These are phyloP conservation scores for Manacus vitellinus DNA, from an alignment of 2,113 vertebrate genomes.

Conservation along the genomic window DNA sequence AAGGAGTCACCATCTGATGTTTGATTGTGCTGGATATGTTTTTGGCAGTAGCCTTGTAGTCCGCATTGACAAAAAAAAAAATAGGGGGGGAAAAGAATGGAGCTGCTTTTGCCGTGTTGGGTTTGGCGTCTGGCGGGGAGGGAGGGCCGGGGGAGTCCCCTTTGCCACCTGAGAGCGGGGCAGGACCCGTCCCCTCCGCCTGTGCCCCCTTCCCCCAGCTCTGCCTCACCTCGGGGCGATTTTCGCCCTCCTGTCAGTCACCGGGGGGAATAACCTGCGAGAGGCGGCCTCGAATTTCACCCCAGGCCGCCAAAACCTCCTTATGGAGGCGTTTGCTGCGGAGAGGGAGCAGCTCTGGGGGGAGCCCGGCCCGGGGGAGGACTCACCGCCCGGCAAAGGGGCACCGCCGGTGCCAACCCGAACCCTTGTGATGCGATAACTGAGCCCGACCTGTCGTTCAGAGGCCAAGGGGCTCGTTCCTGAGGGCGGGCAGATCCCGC, in stretches of 20 bases:
- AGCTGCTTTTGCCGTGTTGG: slow-evolving; percentile 67
- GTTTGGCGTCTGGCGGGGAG: slow-evolving; percentile 66
- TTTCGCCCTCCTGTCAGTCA: background rate
- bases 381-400: background rate
- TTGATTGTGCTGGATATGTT: slow-evolving; percentile 84
- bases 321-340: background rate
- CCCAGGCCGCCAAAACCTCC: background rate
- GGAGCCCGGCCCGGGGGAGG: background rate
- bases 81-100: slow-evolving; percentile 33
- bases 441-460: background rate
- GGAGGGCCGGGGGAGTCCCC: slow-evolving; percentile 62
- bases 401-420: background rate
- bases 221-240: background rate
- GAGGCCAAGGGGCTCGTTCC: background rate
- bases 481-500: background rate
- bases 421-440: accelerated
- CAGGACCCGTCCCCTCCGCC: background rate
- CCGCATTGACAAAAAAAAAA: slow-evolving; percentile 57
- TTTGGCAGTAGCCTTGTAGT: slow-evolving; percentile 80
- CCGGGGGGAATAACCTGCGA: background rate
- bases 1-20: slow-evolving; percentile 88
- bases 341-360: background rate
- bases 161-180: slow-evolving; percentile 63
- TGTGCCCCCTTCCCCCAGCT: background rate
- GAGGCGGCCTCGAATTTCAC: background rate